These are phyloP conservation scores for Anas bernieri DNA, from an alignment of 2,797 vertebrate genomes.

Conservation along the genomic window DNA sequence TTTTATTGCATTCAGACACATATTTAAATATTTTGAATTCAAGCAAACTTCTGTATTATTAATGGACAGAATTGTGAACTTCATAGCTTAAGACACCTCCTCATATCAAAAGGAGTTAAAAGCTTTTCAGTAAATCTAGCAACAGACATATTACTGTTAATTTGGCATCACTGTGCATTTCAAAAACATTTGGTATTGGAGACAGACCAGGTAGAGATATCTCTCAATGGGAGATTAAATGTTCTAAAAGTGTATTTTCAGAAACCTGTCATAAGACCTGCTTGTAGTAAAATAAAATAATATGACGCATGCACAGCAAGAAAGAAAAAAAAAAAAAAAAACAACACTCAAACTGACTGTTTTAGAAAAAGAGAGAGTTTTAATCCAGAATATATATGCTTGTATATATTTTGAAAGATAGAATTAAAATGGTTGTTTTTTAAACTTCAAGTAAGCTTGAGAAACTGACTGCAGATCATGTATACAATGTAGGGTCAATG, in stretches of 20 bases:
- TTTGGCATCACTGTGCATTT: background rate
- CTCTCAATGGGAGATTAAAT: background rate
- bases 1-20: background rate
- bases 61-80: background rate
- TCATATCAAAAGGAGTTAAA: background rate
- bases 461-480: conserved; percentile 81
- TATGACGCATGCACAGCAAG: background rate
- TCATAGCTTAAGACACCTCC: background rate
- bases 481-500: conserved; percentile 93
- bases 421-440: conserved; percentile 59
- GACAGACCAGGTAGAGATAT: background rate
- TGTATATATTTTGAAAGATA: conserved; percentile 25
- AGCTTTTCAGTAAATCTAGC: background rate
- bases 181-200: background rate
- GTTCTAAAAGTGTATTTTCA: background rate
- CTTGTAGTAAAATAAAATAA: background rate
- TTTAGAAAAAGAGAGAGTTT: background rate
- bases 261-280: background rate
- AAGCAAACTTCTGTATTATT: background rate
- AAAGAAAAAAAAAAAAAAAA: background rate
- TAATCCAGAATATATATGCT: background rate
- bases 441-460: conserved; percentile 72
- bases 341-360: background rate
- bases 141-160: background rate
- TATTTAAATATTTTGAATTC: background rate